Conservation (phyloP, 1,140 invertebrate species). For the Acarapis woodi region DNA sequence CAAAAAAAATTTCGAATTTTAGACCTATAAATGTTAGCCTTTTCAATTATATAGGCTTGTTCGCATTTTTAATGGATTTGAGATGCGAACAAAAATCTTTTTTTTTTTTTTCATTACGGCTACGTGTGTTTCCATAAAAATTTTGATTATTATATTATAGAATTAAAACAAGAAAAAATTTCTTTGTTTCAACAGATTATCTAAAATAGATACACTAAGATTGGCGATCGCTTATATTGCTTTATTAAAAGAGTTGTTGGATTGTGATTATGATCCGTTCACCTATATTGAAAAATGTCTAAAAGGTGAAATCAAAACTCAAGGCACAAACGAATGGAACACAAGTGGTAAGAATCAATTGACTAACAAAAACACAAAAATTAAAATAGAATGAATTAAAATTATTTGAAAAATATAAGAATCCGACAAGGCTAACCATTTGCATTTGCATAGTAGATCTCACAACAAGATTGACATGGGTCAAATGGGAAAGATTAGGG, state of each 20-base stretch:
- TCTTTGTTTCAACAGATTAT: slow-evolving; percentile 5
- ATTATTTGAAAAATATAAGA: too few relatives aligned
- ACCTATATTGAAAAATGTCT: slow-evolving; percentile 77
- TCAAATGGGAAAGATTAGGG: slow-evolving; percentile 93
- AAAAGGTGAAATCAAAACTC: slow-evolving; percentile 45
- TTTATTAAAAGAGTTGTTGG: slow-evolving; percentile 55
- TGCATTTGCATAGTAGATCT: too few relatives aligned
- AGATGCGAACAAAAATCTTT: too few relatives aligned
- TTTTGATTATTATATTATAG: background rate
- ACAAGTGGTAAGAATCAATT: slow-evolving; percentile 82
- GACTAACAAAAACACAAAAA: too few relatives aligned
- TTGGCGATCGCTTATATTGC: slow-evolving; percentile 20
- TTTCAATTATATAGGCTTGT: background rate
- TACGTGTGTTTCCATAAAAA: background rate
- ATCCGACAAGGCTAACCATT: too few relatives aligned
- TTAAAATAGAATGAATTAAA: too few relatives aligned
- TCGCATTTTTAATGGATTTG: too few relatives aligned
- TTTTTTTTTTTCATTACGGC: background rate
- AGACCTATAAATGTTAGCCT: background rate
- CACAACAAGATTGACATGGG: slow-evolving; percentile 85
- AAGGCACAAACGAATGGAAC: slow-evolving; percentile 66
- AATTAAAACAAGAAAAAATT: too few relatives aligned
- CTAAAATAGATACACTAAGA: slow-evolving; percentile 11
- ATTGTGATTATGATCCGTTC: slow-evolving; percentile 54
- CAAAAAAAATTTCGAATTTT: too few relatives aligned